A percentile compares a stretch with the other conserved stretches of the same genome.
Evolutionary conservation across 1,140 invertebrate genomes (phyloP).

Genomic region (Phortica variegata): DNA sequence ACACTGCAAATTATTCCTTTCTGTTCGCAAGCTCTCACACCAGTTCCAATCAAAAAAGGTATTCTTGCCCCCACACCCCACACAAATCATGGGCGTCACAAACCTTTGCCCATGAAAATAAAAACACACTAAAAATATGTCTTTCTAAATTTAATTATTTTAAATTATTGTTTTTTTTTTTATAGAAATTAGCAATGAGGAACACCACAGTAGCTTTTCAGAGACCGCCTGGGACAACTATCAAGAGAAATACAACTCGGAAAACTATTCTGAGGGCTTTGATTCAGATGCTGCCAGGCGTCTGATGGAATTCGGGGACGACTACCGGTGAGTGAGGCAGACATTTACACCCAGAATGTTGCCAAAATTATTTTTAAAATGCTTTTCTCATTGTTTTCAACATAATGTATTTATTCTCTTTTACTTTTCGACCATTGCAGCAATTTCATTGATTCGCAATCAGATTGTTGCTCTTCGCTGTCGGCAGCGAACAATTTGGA

Average conservation of each 20-base stretch:
- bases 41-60: constrained; percentile 48
- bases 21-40: constrained; percentile 44
- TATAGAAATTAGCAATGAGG: constrained; percentile 60
- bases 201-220: constrained; percentile 78
- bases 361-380: constrained; percentile 31
- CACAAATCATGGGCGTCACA: constrained; percentile 3
- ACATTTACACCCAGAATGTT: constrained; percentile 10
- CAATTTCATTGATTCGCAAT: constrained; percentile 79
- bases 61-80: constrained; percentile 19
- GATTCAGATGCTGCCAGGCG: constrained; percentile 81
- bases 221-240: constrained; percentile 82
- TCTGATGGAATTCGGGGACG: constrained; percentile 85
- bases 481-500: constrained; percentile 67
- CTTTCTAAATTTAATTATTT: not conserved
- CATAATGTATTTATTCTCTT: not conserved
- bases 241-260: constrained; percentile 89
- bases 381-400: constrained; percentile 13
- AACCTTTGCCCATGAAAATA: not conserved
- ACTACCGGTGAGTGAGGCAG: constrained; percentile 69
- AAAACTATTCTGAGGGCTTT: constrained; percentile 85
- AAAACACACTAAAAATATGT: not conserved
- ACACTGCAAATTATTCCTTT: constrained; percentile 22
- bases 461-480: constrained; percentile 76
- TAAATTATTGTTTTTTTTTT: constrained; percentile 1
- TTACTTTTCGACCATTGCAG: constrained; percentile 19